Evolutionary conservation across 2,888 invertebrate species (phyloP).

Genomic region (Dioctria linearis): DNA sequence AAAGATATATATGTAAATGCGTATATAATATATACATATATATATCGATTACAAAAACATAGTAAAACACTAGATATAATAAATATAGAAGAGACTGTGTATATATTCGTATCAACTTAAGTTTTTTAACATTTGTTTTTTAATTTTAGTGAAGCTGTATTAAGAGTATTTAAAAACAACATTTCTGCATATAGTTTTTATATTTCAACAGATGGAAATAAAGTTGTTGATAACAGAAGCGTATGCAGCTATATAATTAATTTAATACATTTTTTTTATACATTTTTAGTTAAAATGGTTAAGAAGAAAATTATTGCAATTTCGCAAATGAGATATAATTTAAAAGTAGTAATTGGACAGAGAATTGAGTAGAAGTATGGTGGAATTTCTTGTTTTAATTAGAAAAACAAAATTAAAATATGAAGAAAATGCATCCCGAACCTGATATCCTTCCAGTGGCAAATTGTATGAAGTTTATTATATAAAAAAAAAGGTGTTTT

Average conservation of each 20-base stretch:
- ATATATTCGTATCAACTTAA: constrained; percentile 42
- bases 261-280: constrained; percentile 26
- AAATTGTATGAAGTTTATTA: background rate
- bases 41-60: constrained; percentile 17
- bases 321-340: background rate
- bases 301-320: constrained; percentile 14
- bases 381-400: background rate
- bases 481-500: background rate
- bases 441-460: background rate
- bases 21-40: background rate
- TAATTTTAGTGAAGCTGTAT: constrained; percentile 30
- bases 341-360: background rate
- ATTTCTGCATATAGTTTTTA: constrained; percentile 15
- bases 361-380: background rate
- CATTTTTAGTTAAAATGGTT: constrained; percentile 21
- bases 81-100: constrained; percentile 43
- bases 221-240: constrained; percentile 36
- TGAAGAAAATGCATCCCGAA: background rate
- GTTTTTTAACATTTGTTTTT: constrained; percentile 43
- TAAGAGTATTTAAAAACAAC: constrained; percentile 37
- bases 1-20: background rate
- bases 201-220: constrained; percentile 42
- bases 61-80: constrained; percentile 10
- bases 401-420: background rate
- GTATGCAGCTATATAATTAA: constrained; percentile 31